Conservation (phyloP, 2,888 invertebrate species). For the Drosophila conformis region DNA sequence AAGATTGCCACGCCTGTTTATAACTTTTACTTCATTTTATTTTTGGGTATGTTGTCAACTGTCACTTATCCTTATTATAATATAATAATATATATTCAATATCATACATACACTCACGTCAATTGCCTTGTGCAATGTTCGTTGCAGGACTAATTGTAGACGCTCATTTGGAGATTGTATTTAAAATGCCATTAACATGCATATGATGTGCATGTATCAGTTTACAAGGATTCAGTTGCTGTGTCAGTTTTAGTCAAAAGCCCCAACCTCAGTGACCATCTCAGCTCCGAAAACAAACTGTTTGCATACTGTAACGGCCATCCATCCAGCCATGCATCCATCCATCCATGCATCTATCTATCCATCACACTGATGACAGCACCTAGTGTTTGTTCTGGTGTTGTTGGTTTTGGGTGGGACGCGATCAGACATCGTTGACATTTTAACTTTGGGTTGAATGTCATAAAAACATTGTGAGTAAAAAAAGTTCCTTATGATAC, state of each 20-base stretch:
- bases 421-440: constrained; percentile 75
- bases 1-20: background rate
- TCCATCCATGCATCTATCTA: constrained; percentile 27
- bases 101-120: background rate
- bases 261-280: constrained; percentile 37
- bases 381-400: constrained; percentile 17
- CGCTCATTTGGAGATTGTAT: constrained; percentile 9
- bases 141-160: background rate
- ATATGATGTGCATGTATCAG: constrained; percentile 6
- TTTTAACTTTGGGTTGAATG: constrained; percentile 74
- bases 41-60: background rate
- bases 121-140: background rate
- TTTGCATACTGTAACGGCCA: constrained; percentile 26
- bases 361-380: constrained; percentile 60
- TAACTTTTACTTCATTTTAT: background rate
- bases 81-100: background rate
- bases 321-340: constrained; percentile 2
- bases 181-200: constrained; percentile 32
- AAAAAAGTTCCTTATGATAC: constrained; percentile 38
- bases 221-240: constrained; percentile 40
- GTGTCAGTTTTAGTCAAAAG: constrained; percentile 29
- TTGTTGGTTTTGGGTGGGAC: constrained; percentile 28
- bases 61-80: too few species aligned
- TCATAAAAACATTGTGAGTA: constrained; percentile 51
- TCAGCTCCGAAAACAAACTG: constrained; percentile 31